Evolutionary conservation across 2,888 invertebrate species (phyloP), one percentile per base, ranked within the genome.

Genomic region (Rosalia funebris): DNA sequence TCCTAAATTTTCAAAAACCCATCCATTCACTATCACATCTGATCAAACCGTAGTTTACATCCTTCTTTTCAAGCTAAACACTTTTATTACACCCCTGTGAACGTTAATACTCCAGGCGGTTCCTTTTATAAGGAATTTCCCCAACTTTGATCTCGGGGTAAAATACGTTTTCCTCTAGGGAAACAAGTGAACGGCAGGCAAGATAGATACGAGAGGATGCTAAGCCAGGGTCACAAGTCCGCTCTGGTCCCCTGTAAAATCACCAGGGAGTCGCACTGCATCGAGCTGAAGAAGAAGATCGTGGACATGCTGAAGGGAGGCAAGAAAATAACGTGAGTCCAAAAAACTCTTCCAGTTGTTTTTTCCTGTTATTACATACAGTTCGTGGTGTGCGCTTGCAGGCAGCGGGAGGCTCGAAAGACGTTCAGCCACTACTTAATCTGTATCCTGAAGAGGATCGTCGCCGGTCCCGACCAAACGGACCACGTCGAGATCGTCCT

Each of bases 381-480:
- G 4, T 2, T 14, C n/a, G n/a, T n/a, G n/a, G n/a, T n/a, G n/a
- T n/a, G n/a, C n/a, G n/a, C 16, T 47, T 66, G 60, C 81, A 88
- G 88, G 11, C 84, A 84, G 80, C 85, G 86, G 57, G 91, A 93
- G 77, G 88, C 90, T 0, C 85, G 93, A 3, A 90, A 89, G 79
- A 88, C 90, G 0, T 94, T 94, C 80, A 89, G 90, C 0, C 85
- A 90, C 72, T 94, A 91, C 83, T 85, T 94, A 63, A 87, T 88
- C 67, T 88, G 88, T 77, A 87, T 93, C 60, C 82, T 93, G 70
- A 88, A 88, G 71, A 86, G 92, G 69, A 82, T 89, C 82, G 82
- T 88, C 74, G 78, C 84, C 77, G 82, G 84, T 3, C 76, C 79
- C 0, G 85, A 86, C 75, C 83, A 85, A 73, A 84, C 83, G 15